A percentile compares a stretch with the other conserved stretches of the same genome.
phyloP scores from a whole-genome alignment of 2,113 vertebrate genomes.

The Microcebus griseorufus region DNA sequence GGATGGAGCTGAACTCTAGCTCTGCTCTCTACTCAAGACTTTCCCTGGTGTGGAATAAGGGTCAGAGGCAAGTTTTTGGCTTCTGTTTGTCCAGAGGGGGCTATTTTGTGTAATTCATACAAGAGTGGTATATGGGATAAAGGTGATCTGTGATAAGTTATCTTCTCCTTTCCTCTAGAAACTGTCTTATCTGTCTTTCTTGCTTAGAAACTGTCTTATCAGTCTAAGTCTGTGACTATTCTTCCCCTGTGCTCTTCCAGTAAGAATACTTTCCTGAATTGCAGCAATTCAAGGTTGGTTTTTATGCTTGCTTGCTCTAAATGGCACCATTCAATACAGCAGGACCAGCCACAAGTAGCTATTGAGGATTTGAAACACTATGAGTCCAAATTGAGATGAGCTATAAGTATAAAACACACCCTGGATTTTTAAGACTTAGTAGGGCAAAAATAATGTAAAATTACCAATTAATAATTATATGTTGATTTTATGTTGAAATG shows the following conservation, averaged over 20 bases:
- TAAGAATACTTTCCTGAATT: not conserved
- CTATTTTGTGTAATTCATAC: not conserved
- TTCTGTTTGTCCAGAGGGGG: not conserved
- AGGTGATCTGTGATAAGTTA: not conserved
- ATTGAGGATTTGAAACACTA: not conserved
- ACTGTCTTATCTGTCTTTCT: too few species aligned
- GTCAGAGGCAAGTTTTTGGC: not conserved
- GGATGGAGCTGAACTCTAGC: not conserved
- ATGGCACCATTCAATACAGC: fast-evolving
- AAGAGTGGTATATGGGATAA: not conserved
- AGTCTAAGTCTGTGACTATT: not conserved
- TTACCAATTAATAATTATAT: not conserved
- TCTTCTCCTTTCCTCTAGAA: too few species aligned
- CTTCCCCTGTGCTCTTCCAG: not conserved
- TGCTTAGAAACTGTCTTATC: not conserved
- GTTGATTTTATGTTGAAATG: not conserved
- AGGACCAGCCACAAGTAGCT: too few species aligned
- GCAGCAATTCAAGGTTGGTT: not conserved
- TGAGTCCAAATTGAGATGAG: not conserved
- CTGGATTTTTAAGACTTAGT: not conserved
- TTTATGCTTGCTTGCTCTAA: not conserved
- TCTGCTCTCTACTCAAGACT: not conserved
- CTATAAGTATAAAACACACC: not conserved
- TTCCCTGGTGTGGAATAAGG: not conserved
- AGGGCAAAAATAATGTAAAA: not conserved